Conservation (phyloP, 2,113 vertebrate genomes). For the Crotophaga sulcirostris region DNA sequence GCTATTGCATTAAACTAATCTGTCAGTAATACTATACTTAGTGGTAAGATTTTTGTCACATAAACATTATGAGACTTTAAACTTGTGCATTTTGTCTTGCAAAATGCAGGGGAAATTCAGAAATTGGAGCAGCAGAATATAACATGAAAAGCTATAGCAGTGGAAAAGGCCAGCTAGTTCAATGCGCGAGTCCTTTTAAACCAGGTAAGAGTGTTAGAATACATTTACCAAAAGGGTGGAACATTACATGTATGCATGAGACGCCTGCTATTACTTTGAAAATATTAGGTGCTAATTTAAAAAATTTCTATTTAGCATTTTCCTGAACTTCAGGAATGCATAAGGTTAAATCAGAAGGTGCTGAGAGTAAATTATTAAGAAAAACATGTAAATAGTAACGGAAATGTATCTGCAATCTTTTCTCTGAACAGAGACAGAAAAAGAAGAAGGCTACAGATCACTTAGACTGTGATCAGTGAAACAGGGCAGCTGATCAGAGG, state of each 20-base stretch:
- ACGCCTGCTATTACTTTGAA: conserved; percentile 31
- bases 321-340: neutral
- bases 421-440: conserved; percentile 12
- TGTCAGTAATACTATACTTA: conserved; percentile 71
- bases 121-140: conserved; percentile 36
- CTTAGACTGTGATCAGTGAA: conserved; percentile 2
- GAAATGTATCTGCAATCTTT: conserved; percentile 9
- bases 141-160: conserved; percentile 42
- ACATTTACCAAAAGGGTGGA: conserved; percentile 41
- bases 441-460: conserved; percentile 13
- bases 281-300: neutral
- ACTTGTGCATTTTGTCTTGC: conserved; percentile 35
- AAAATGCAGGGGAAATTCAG: conserved; percentile 23
- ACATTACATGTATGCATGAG: neutral
- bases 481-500: conserved; percentile 45
- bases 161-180: conserved; percentile 49
- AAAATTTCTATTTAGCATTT: neutral
- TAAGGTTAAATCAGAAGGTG: conserved; percentile 20
- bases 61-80: conserved; percentile 41
- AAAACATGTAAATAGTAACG: conserved; percentile 25
- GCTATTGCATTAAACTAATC: conserved; percentile 71
- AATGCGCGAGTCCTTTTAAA: conserved; percentile 50
- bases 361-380: neutral
- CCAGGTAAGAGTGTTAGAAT: conserved; percentile 52
- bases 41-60: conserved; percentile 59